phyloP scores from a whole-genome alignment of 2,888 invertebrate genomes.

The Norana najaformis region DNA sequence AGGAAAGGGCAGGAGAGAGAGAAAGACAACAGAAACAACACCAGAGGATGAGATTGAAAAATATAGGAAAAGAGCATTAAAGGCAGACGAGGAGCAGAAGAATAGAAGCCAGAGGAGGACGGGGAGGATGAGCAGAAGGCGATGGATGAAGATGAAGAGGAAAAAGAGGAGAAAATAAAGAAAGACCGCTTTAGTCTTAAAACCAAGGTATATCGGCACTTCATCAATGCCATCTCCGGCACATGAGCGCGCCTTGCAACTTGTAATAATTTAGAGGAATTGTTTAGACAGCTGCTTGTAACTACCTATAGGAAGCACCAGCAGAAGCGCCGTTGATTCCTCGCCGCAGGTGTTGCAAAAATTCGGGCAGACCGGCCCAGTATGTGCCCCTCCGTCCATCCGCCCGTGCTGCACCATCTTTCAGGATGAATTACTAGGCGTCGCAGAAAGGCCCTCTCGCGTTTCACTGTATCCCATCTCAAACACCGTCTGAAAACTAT shows the following conservation, averaged over 20 bases:
- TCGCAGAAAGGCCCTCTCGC: background rate
- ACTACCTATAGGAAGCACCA: background rate
- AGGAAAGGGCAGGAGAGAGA: too few relatives aligned
- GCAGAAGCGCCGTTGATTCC: background rate
- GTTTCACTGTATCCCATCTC: background rate
- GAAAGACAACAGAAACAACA: too few relatives aligned
- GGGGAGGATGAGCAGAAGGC: too few relatives aligned
- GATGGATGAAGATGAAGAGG: too few relatives aligned
- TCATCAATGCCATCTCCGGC: background rate
- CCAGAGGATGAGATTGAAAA: too few relatives aligned
- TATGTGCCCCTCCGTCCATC: background rate
- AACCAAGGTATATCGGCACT: background rate
- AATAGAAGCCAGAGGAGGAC: too few relatives aligned
- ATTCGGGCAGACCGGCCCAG: background rate
- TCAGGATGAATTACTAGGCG: background rate
- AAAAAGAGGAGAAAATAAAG: too few relatives aligned
- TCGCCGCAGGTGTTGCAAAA: background rate
- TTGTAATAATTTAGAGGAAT: slow-evolving; percentile 13
- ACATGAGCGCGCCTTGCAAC: background rate
- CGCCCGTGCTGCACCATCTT: background rate
- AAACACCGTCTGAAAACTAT: background rate
- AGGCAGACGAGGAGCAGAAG: too few relatives aligned
- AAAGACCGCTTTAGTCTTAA: background rate
- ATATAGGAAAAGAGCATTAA: too few relatives aligned
- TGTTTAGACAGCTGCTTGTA: slow-evolving; percentile 7